Base-by-base conservation (phyloP, 1,140 invertebrate species). In the Conopomorpha cramerella region DNA sequence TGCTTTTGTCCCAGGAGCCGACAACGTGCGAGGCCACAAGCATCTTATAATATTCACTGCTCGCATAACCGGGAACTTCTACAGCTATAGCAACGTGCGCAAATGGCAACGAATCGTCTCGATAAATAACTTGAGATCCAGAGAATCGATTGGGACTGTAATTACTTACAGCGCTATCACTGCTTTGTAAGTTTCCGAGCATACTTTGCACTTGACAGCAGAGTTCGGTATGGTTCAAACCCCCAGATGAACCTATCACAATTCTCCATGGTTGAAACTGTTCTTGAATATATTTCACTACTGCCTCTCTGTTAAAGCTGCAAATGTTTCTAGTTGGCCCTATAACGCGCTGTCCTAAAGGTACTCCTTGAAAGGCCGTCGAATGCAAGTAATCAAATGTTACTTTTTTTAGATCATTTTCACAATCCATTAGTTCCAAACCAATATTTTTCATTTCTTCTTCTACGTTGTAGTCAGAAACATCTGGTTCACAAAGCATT, bases 11-110 rank as follows among this genome's bases (percentile, higher is more conserved):
- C 60, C 60, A 73, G 0, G 53, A 57, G 8, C 68, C 64, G 0
- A 73, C 25, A 6, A 53, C 27, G n/a, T 27, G 30, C 0, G 46
- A 35, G 3, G 62, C 66, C 16, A 71, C 30, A 3, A 52, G 39
- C 54, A 73, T 49, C 3, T 35, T 18, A 1, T 59, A 10, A 16
- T 45, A 46, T 17, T 71, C 55, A 0, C 39, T 17, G 27, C 55
- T 35, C 12, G 29, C 31, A 10, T 54, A 60, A 0, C 37, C 33
- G 0, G 68, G 62, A 0, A 82, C 87, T 64, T 92, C 88, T 11
- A 92, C 83, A n/a, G 88, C 87, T 17, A 92, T 67, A 11, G 87
- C 86, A 30, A 89, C 77, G 58, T 89, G 85, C 8, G 84, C 84
- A 4, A 85, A 60, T 1, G 85, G 82, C 80, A 90, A 83, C 7